These are phyloP conservation scores for Temnothorax curvispinosus DNA, from an alignment of 1,140 invertebrate genomes.

Conservation along the genomic window DNA sequence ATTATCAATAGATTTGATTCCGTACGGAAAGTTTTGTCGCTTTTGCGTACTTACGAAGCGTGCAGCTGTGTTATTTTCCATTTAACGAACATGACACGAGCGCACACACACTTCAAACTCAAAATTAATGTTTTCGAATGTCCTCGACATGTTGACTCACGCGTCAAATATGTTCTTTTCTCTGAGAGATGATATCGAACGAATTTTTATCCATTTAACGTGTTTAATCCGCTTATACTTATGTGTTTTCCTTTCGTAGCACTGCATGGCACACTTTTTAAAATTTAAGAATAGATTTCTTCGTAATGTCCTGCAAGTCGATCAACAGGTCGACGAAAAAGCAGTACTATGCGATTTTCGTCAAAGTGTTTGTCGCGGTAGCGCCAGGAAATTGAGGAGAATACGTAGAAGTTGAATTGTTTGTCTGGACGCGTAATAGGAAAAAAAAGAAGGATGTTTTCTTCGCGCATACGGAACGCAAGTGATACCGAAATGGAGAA, in stretches of 20 bases:
- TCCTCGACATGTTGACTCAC: not conserved
- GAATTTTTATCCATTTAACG: constrained; percentile 10
- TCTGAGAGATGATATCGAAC: not conserved
- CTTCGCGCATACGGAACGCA: not conserved
- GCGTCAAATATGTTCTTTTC: constrained; percentile 9
- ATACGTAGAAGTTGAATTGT: constrained; percentile 24
- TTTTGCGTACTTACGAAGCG: not conserved
- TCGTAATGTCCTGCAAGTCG: not conserved
- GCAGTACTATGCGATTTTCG: not conserved
- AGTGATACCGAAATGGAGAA: not conserved
- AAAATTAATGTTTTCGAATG: not conserved
- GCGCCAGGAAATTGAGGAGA: not conserved
- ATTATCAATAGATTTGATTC: not conserved
- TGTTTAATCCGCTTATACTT: not conserved
- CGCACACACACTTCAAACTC: not conserved
- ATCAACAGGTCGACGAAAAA: not conserved
- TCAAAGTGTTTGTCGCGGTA: constrained; percentile 14
- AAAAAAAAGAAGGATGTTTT: constrained; percentile 38
- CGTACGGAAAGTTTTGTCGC: not conserved
- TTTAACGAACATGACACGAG: not conserved
- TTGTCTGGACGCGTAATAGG: constrained; percentile 11
- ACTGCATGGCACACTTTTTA: not conserved
- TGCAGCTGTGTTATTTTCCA: constrained; percentile 12
- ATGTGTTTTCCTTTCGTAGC: not conserved
- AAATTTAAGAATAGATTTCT: constrained; percentile 5